Evolutionary conservation across 2,113 vertebrate genomes (phyloP), one percentile per base, ranked within the genome.

Genomic region (Manacus vitellinus): DNA sequence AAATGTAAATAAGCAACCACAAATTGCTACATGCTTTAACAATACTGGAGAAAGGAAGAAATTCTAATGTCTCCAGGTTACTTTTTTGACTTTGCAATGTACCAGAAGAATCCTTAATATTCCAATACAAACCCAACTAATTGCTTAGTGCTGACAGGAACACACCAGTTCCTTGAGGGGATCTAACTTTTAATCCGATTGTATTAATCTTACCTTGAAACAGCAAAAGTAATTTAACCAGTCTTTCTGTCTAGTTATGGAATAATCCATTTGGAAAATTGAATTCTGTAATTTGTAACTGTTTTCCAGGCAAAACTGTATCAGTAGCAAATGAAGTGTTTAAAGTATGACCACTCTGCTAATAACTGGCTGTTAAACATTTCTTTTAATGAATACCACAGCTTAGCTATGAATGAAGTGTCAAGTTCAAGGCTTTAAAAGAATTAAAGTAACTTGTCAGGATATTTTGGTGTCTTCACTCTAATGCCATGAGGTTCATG

Each of bases 261-360:
- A 97, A 94, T 88, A 97, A 97, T 97, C 92, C 95, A 77, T 94
- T 97, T 96, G 93, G 95, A 98, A 98, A 98, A 98, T 96, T 93
- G 95, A 95, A 97, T 92, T 95, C 85, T 94, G 85, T 89, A 62
- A 86, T 93, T 95, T 93, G 84, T 72, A 85, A 94, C 97, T 97
- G 94, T 98, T 98, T 97, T 96, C 94, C 54, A 94, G 94, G 63
- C 56, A 79, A 93, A 97, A 65, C 68, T 89, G 4, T 81, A 76
- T 96, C 0, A 0, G 74, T 72, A 62, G 84, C 92, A 97, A 95
- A 96, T 95, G 30, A 77, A 95, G 95, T 72, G 94, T 93, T 95
- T 80, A 71, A 88, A 82, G 95, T 95, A 77, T 95, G 97, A 44
- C 43, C 94, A 39, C 92, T 96, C 83, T 79, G 88, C 72, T 97